Conservation (phyloP, 2,113 vertebrate species). For the Mustelus asterias region DNA sequence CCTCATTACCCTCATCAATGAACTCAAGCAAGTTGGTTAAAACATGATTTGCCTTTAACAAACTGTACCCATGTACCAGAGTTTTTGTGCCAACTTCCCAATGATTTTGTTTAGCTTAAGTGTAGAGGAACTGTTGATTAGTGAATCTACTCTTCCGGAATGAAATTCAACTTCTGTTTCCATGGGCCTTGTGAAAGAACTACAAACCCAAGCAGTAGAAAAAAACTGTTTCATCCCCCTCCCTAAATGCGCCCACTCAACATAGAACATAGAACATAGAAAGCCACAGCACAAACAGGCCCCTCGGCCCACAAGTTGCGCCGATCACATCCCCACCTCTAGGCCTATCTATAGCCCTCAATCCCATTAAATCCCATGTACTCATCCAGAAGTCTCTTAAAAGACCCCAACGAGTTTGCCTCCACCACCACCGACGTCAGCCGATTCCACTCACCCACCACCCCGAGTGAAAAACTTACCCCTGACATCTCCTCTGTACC, state of each 20-base stretch:
- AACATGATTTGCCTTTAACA: not conserved
- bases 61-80: not conserved
- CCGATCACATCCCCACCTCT: too few species aligned
- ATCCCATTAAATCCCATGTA: too few species aligned
- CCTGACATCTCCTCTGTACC: too few species aligned
- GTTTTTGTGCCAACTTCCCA: not conserved
- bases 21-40: not conserved
- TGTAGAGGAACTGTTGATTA: not conserved
- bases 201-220: not conserved
- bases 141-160: not conserved
- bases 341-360: too few species aligned
- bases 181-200: not conserved
- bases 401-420: too few species aligned
- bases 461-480: too few species aligned
- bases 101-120: not conserved
- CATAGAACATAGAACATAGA: too few species aligned
- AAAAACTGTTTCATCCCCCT: not conserved
- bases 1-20: not conserved
- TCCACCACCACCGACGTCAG: too few species aligned
- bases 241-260: not conserved
- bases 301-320: too few species aligned
- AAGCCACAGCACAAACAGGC: too few species aligned
- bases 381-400: too few species aligned
- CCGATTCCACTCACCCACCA: too few species aligned
- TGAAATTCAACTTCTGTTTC: not conserved